A percentile compares a stretch with the other conserved stretches of the same genome.
phyloP scores from a whole-genome alignment of 1,140 invertebrate genomes.

The Drosophila rhopaloa region DNA sequence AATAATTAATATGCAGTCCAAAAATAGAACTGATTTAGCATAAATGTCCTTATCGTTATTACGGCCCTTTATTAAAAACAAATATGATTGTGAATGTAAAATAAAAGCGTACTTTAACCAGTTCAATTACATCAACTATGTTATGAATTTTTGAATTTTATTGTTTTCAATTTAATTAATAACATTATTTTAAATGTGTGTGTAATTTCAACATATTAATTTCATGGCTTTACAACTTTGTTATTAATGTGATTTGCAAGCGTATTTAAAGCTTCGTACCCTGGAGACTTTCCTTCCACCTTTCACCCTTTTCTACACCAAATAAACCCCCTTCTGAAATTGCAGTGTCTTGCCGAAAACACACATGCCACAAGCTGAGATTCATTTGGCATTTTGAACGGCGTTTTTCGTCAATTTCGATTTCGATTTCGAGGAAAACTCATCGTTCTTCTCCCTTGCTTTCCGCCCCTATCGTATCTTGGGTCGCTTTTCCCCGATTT shows the following conservation, averaged over 20 bases:
- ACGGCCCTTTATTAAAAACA: too few species aligned
- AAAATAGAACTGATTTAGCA: too few species aligned
- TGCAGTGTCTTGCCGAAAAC: constrained; percentile 7
- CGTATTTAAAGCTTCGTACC: background rate
- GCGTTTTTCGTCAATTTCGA: constrained; percentile 55
- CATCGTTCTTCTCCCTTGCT: constrained; percentile 1
- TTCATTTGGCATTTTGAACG: constrained; percentile 56
- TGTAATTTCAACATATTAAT: background rate
- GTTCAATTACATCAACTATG: too few species aligned
- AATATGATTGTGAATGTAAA: too few species aligned
- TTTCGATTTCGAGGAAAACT: constrained; percentile 40
- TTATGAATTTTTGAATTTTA: too few species aligned
- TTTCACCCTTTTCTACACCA: background rate
- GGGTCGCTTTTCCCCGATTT: background rate
- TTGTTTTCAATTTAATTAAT: too few species aligned
- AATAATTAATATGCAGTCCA: too few species aligned
- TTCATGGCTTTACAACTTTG: background rate
- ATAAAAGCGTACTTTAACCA: too few species aligned
- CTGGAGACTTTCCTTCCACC: background rate
- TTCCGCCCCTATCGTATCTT: background rate
- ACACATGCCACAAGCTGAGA: constrained; percentile 48
- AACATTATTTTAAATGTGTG: background rate
- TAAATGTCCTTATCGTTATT: too few species aligned
- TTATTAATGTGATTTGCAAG: background rate
- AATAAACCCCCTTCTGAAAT: constrained; percentile 4